Evolutionary conservation across 2,888 invertebrate genomes (phyloP), one percentile per base, ranked within the genome.

Genomic region (Campopleginae sp.): DNA sequence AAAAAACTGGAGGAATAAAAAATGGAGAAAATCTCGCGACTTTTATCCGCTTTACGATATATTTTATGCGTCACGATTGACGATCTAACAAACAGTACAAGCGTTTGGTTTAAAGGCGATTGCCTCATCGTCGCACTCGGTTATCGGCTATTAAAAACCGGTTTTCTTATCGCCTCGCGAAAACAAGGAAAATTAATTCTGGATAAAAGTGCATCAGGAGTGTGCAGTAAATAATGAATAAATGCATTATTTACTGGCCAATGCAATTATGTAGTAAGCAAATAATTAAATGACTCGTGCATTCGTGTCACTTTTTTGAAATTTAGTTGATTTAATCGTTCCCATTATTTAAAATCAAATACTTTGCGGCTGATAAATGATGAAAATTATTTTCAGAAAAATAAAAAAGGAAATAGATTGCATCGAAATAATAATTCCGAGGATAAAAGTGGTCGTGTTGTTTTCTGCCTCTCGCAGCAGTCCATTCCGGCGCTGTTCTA

Each of bases 121-220:
- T 80, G 42, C 58, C 44, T 46, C 80, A 80, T 75, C 70, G 58
- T 61, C 46, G 61, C 46, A 23, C 38, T 54, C 33, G 54, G 66
- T 74, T 80, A 80, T 80, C 80, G 80, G 46, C 74, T 66, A 80
- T 80, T 75, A 61, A 75, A 80, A 80, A 80, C 80, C 75, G 80
- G 80, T 80, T 80, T 58, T 80, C 75, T 80, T 80, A 80, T 80
- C 80, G 66, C 38, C 38, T 58, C 14, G 66, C 42, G 19, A 27
- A 80, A 68, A 75, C 42, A 75, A 61, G 46, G 66, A 58, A 27
- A 54, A 68, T 71, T 54, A 58, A 80, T 75, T 46, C 66, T 38
- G n/a, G 14, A 48, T 27, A 72, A 74, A 68, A 71, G 46, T 48
- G 44, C 66, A 58, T 74, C 44, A n/a, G 12, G 58, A 68, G 58